Conservation (phyloP, 1,140 invertebrate species). For the Lepidotrigona ventralis region DNA sequence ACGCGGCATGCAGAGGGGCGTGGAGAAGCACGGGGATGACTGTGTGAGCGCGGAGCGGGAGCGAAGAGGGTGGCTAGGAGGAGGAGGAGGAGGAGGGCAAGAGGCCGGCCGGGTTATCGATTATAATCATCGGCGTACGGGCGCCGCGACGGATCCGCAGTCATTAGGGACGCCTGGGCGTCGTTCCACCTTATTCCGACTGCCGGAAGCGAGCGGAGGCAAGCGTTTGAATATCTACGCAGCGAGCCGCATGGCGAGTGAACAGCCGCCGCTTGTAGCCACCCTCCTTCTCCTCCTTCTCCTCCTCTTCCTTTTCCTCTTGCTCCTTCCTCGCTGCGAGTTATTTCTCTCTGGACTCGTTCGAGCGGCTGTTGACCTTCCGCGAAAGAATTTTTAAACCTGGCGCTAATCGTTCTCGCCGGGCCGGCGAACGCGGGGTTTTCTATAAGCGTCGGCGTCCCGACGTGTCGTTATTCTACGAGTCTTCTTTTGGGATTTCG, state of each 20-base stretch:
- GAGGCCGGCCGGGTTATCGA: conserved; percentile 70
- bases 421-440: no score
- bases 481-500: no score
- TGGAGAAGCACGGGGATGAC: background rate
- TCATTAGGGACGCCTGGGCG: conserved; percentile 73
- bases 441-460: no score
- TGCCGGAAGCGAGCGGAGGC: conserved; percentile 55
- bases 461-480: no score
- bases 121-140: conserved; percentile 74
- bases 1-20: background rate
- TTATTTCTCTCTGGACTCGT: conserved; percentile 17
- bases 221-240: conserved; percentile 58
- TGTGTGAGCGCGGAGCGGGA: background rate
- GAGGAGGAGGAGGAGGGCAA: conserved; percentile 18
- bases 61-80: background rate
- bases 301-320: background rate
- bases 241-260: conserved; percentile 38
- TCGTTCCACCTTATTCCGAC: conserved; percentile 66
- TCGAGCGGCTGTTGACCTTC: conserved; percentile 24
- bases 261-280: background rate
- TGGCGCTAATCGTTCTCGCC: background rate
- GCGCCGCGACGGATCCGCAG: conserved; percentile 68
- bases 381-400: conserved; percentile 19
- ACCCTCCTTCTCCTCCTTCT: conserved; percentile 1
- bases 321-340: conserved; percentile 14